These are phyloP conservation scores for Siphonodentalium dalli DNA, from an alignment of 2,888 invertebrate genomes.

Conservation along the genomic window DNA sequence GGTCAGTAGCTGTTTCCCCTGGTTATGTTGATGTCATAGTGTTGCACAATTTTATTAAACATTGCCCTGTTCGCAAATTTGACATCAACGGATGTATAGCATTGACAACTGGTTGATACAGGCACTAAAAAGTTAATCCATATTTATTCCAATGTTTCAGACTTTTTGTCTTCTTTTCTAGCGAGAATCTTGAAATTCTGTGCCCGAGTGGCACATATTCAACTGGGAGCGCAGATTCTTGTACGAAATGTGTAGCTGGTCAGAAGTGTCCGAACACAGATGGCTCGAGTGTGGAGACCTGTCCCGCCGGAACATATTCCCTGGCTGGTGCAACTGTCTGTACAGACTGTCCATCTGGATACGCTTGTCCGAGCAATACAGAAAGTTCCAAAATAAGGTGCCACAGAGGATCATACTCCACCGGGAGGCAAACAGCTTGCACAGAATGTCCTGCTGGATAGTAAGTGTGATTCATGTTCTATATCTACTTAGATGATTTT, in stretches of 20 bases:
- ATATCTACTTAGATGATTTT: no score
- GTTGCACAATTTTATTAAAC: no score
- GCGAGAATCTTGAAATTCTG: constrained; percentile 28
- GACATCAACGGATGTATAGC: no score
- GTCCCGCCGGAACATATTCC: constrained; percentile 50
- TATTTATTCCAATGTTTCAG: background rate
- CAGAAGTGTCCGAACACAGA: constrained; percentile 50
- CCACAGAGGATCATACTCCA: constrained; percentile 41
- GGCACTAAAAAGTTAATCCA: no score
- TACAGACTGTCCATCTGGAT: constrained; percentile 44
- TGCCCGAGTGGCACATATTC: constrained; percentile 53
- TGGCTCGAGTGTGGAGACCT: constrained; percentile 47
- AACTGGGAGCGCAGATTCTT: constrained; percentile 36
- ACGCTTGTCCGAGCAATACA: constrained; percentile 41
- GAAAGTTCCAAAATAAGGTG: constrained; percentile 34
- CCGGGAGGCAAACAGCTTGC: constrained; percentile 37
- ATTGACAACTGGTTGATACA: no score
- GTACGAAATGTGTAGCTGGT: constrained; percentile 55
- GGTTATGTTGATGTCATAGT: no score
- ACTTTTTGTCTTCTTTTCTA: constrained; percentile 21
- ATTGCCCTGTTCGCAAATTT: no score
- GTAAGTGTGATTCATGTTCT: constrained; percentile 33
- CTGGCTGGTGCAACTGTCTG: constrained; percentile 41
- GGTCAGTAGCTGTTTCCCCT: no score
- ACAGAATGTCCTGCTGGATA: constrained; percentile 45